Base-by-base conservation (phyloP, 2,888 invertebrate genomes). In the Orchesella flavescens region DNA sequence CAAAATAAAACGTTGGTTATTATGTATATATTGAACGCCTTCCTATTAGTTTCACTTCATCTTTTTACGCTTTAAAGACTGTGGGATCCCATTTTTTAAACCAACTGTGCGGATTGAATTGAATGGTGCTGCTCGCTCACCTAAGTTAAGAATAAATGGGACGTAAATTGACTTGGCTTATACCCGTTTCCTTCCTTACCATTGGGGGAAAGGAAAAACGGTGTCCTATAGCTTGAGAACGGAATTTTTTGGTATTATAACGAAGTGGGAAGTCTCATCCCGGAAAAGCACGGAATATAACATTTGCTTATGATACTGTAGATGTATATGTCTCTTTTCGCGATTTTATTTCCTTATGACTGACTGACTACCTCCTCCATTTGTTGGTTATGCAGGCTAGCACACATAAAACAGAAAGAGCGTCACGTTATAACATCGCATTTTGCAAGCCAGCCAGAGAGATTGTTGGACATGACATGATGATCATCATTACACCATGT, bases 141-240 rank as follows among this genome's bases (percentile, higher is more conserved):
- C 49, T 49, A 21, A 49, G 69, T 49, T n/a, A 69, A 49, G 49
- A 46, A 68, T 61, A 81, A 81, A 74, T 81, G 74, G 68, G 80
- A 74, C 80, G 68, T 74, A 81, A 81, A 81, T 81, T 81, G 80
- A 81, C 68, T 73, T 65, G 71, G 17, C 17, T 34, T 59, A 43
- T 66, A 44, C 19, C 9, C n/a, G 17, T 44, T 44, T 12, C 44
- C 15, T 23, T 61, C 63, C 63, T 24, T 5, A 19, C 7, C 57
- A 57, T 17, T 15, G 55, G 13, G 55, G 19, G 34, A 34, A 7
- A 34, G 34, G 34, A 34, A 34, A n/a, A 34, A 7, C 34, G 34
- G 2, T 34, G 34, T 34, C 7, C 34, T 34, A 34, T 34, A 34
- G 34, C 15, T 53, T 53, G 53, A 10, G 10, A n/a, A 53, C 53